Evolutionary conservation across 2,888 invertebrate species (phyloP).

Genomic region (Nysson spinosus): DNA sequence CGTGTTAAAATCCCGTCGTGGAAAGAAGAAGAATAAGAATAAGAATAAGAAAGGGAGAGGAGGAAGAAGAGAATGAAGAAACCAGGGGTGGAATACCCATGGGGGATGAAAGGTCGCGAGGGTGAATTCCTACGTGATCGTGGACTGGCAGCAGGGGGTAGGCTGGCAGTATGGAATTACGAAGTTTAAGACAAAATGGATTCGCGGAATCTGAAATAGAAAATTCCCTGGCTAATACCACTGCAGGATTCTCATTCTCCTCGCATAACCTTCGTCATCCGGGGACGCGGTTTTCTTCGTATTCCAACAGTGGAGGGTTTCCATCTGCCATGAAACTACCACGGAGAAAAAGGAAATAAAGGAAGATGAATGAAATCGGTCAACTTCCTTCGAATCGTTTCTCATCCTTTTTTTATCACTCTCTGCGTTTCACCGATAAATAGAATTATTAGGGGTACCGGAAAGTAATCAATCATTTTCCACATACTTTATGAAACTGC

Average conservation of each 20-base stretch:
- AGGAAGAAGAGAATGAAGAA: slow-evolving; percentile 8
- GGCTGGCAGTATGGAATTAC: slow-evolving; percentile 60
- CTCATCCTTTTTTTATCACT: neutral
- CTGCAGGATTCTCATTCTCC: slow-evolving; percentile 55
- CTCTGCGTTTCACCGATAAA: slow-evolving; percentile 3
- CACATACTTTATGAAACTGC: neutral
- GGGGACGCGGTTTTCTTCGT: slow-evolving; percentile 50
- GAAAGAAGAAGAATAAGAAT: neutral
- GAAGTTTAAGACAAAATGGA: slow-evolving; percentile 69
- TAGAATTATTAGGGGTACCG: no score
- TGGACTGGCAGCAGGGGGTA: slow-evolving; percentile 26
- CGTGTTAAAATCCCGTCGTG: slow-evolving; percentile 14
- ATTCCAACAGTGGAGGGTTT: slow-evolving; percentile 30
- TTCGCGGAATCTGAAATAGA: slow-evolving; percentile 68
- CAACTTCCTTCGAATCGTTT: slow-evolving; percentile 36
- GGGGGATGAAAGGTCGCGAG: slow-evolving; percentile 53
- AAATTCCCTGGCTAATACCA: slow-evolving; percentile 68
- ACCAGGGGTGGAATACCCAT: slow-evolving; percentile 34
- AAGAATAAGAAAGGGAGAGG: neutral
- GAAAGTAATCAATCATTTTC: no score
- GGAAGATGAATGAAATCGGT: slow-evolving; percentile 49
- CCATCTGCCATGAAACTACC: neutral
- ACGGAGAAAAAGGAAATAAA: slow-evolving; percentile 41
- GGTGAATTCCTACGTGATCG: slow-evolving; percentile 54
- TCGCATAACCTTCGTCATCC: slow-evolving; percentile 56